A percentile compares a stretch with the other conserved stretches of the same genome.
phyloP scores from a whole-genome alignment of 2,888 invertebrate species.

The Chloroclystis v-ata region DNA sequence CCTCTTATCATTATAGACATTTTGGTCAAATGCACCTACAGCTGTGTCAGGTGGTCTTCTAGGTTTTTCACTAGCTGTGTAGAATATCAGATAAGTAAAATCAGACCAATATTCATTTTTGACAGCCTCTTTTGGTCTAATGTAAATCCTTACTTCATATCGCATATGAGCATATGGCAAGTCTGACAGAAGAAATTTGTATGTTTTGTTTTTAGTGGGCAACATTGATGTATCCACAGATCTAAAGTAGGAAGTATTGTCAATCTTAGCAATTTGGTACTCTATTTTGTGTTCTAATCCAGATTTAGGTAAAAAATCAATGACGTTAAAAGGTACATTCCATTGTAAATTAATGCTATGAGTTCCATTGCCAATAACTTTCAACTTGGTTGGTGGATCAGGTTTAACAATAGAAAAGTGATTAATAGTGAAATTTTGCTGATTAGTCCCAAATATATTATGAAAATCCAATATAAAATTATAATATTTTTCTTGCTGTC shows the following conservation, averaged over 20 bases:
- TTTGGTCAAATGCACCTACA: conserved; percentile 85
- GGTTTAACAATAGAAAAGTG: conserved; percentile 76
- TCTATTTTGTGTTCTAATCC: conserved; percentile 65
- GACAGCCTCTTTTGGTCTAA: conserved; percentile 76
- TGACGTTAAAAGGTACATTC: conserved; percentile 56
- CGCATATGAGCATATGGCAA: conserved; percentile 82
- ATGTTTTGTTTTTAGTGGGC: conserved; percentile 54
- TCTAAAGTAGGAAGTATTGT: conserved; percentile 59
- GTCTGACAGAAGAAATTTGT: conserved; percentile 67
- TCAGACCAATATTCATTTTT: conserved; percentile 84
- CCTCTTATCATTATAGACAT: conserved; percentile 70
- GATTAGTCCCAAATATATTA: conserved; percentile 79
- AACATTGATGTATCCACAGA: conserved; percentile 56
- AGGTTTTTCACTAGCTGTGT: conserved; percentile 80
- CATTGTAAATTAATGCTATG: conserved; percentile 62
- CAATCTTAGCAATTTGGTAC: conserved; percentile 70
- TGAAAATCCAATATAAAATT: conserved; percentile 78
- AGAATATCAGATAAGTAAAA: conserved; percentile 77
- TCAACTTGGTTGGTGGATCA: conserved; percentile 48
- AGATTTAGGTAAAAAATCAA: conserved; percentile 47
- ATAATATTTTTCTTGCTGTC: conserved; percentile 66
- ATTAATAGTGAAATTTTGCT: conserved; percentile 74
- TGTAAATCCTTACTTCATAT: conserved; percentile 85
- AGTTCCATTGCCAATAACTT: conserved; percentile 43
- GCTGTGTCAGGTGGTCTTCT: conserved; percentile 83